Evolutionary conservation across 2,888 invertebrate species (phyloP), one percentile per base, ranked within the genome.

Genomic region (Sicus ferrugineus): DNA sequence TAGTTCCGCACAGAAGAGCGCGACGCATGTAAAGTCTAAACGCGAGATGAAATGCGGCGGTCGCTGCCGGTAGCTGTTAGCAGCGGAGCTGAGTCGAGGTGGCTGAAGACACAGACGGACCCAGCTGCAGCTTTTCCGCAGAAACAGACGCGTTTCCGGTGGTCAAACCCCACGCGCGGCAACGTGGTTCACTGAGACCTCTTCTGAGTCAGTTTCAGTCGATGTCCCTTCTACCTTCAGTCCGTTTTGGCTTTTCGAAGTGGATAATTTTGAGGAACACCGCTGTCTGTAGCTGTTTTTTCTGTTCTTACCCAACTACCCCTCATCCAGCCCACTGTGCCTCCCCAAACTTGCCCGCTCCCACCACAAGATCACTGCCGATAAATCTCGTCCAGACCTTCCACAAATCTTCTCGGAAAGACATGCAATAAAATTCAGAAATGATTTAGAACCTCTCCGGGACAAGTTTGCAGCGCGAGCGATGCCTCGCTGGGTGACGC

Each of bases 341-440:
- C 14, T 14, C 7, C 9, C 9, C 9, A 38, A 38, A 9, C 38
- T 7, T 7, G 38, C 7, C 7, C 38, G 7, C 7, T 9, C 38
- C 38, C 14, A 9, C 38, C 46, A 46, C 6, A 3, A 23, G 16
- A 26, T 28, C 4, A 23, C 11, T 23, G 48, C 26, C 21, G 16
- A 62, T 62, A 62, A 62, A 62, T 62, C 46, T 46, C 30, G 48
- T n/a, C 26, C 6, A 28, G 62, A 62, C 48, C 46, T 48, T 62
- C 62, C 62, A 48, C 62, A 62, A 62, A 62, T 62, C 16, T 48
- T 62, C 14, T 23, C 14, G 26, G 16, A 62, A 28, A 23, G 46
- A 62, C 46, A 48, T n/a, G 62, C 48, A 62, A 62, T 62, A 62
- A 62, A 62, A 46, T 23, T 28, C n/a, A 48, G 28, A 62, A 62